Evolutionary conservation across 1,140 invertebrate species (phyloP), one percentile per base, ranked within the genome.

Genomic region (Caenorhabditis briggsae): DNA sequence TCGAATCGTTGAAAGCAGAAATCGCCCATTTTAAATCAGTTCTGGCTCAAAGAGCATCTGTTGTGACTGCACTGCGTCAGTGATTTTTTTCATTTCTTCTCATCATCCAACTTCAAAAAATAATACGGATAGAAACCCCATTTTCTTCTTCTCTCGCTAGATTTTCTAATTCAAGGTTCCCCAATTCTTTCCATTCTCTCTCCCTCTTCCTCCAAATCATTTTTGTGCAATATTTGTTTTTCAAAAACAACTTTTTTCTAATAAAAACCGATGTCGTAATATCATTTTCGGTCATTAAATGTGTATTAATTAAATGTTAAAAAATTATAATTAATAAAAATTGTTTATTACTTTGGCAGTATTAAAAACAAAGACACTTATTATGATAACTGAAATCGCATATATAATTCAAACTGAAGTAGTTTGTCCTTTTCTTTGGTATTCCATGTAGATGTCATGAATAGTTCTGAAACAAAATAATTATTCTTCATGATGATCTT

Each of bases 21-120:
- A 70, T 91, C 5, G 90, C 92, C n/a, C 90, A 89, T 46, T 87
- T 91, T 18, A 91, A 91, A 86, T 82, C 88, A 12, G 33, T 91
- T n/a, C 90, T 91, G 46, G 90, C 90, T 6, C 87, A 89, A 41
- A 90, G 70, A 78, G 70, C 70, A 46, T 78, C 70, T 12, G 70
- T 78, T 48, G 70, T 78, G 3, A 25, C 43, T 50, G 46, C 70
- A 1, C 7, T 78, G 5, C 70, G 20, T 41, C 46, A 46, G n/a
- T 78, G 70, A 78, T 78, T 70, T 23, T n/a, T 50, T 50, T 8
- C 46, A 50, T 41, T 7, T 46, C 7, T 25, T 46, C 41, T 70
- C 14, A 16, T 61, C 25, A 25, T 46, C 23, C n/a, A 5, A 46
- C 5, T 11, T 78, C n/a, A 23, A 46, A 12, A 43, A 78, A 20